Evolutionary conservation across 2,888 invertebrate species (phyloP), one percentile per base, ranked within the genome.

Genomic region (Piscicola geometra): DNA sequence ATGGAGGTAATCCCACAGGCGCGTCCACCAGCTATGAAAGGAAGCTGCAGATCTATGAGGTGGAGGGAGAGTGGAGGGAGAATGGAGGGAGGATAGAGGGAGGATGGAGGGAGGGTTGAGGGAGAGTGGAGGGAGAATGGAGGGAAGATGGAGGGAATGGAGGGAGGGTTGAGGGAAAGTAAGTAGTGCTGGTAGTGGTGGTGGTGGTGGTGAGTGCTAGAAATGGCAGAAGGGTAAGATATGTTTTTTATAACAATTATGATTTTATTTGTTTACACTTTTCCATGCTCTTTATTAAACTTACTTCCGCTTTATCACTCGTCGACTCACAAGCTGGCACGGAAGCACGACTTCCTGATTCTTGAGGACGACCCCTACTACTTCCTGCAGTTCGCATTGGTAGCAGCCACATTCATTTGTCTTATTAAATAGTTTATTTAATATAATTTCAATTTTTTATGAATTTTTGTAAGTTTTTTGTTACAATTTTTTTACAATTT

Each of bases 351-450:
- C 85, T 89, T 93, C 50, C 82, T 93, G 12, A 91, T 93, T 74
- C 81, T 93, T 9, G 93, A 93, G 83, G 93, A 93, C 81, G 92
- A 92, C 84, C 91, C 93, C 0, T 93, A 92, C 82, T 91, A 90
- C 85, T 92, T 90, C 82, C 86, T 93, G 82, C 90, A 91, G 83
- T 93, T 90, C 84, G 77, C 77, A 33, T 79, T 82, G 81, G 83
- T 82, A 9, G n/a, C n/a, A n/a, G n/a, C n/a, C n/a, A n/a, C n/a
- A n/a, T 47, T 47, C 21, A 47, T 47, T 15, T 47, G 21, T 21
- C 50, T 21, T 47, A 15, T 21, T 47, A 47, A 15, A 9, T 47
- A 47, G 9, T 47, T 47, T 9, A 15, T 47, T 47, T 47, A 15
- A 47, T 47, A 47, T 21, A 15, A 47, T 47, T 47, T 9, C 50